Percentiles rank a stretch among this genome's conserved stretches.
Conservation (phyloP, 2,113 vertebrate genomes). For the Procavia capensis region DNA sequence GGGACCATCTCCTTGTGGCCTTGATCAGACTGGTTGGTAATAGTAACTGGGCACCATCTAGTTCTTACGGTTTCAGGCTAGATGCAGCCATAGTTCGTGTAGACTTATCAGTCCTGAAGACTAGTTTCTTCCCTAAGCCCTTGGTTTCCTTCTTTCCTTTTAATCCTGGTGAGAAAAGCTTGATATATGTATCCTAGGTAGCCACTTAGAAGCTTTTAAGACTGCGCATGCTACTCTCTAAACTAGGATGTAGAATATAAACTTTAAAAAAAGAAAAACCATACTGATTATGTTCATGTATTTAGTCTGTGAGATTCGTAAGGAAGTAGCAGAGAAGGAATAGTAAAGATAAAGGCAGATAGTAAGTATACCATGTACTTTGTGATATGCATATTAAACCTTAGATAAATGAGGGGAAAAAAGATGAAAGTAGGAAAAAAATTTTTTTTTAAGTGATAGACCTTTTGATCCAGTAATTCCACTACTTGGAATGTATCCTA, state of each 20-base stretch:
- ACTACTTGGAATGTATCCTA: no score
- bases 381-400: background rate
- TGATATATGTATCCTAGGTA: background rate
- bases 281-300: background rate
- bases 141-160: no score
- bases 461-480: no score
- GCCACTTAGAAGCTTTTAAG: background rate
- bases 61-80: background rate
- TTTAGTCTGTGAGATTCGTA: background rate
- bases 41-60: background rate
- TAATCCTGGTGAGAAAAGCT: background rate
- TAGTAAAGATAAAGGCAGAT: conserved; percentile 36
- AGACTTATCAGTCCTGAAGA: background rate
- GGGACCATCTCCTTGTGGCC: background rate
- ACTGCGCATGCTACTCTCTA: background rate
- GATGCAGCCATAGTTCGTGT: background rate
- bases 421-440: background rate
- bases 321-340: conserved; percentile 1
- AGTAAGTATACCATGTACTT: background rate
- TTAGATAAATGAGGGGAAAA: background rate
- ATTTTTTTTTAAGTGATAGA: no score
- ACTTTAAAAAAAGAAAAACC: background rate
- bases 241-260: background rate
- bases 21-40: background rate
- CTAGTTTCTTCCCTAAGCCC: background rate